phyloP scores from a whole-genome alignment of 2,113 vertebrate species.

The Dasypus novemcinctus region DNA sequence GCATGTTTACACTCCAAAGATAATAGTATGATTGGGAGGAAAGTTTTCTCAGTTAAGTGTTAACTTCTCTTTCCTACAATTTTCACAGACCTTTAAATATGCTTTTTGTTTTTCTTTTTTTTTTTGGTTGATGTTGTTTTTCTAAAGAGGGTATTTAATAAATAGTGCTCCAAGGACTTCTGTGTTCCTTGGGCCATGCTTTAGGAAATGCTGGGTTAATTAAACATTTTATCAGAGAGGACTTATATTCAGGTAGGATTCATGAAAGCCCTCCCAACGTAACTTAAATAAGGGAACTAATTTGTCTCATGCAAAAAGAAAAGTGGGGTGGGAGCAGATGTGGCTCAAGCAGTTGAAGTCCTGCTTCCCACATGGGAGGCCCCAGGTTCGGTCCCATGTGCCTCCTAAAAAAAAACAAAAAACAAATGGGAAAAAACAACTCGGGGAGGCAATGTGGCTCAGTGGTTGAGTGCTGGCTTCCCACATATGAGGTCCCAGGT shows the following conservation, averaged over 20 bases:
- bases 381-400: too few relatives aligned
- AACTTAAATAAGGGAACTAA: background rate
- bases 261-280: conserved; percentile 12
- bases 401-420: too few relatives aligned
- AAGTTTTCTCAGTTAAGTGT: background rate
- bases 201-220: background rate
- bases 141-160: background rate
- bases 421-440: too few relatives aligned
- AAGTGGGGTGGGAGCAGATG: background rate
- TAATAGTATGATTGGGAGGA: background rate
- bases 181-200: background rate
- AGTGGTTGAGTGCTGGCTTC: too few relatives aligned
- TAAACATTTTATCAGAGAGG: background rate
- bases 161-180: conserved; percentile 4
- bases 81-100: background rate
- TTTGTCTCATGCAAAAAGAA: background rate
- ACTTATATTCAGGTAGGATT: background rate
- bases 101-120: conserved; percentile 41
- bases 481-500: too few relatives aligned
- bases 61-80: conserved; percentile 36
- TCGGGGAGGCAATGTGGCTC: too few relatives aligned
- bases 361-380: too few relatives aligned
- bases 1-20: background rate
- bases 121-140: too few relatives aligned
- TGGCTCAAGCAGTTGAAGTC: too few relatives aligned